Evolutionary conservation across 1,140 invertebrate genomes (phyloP).

Genomic region (Neodiprion virginianus): DNA sequence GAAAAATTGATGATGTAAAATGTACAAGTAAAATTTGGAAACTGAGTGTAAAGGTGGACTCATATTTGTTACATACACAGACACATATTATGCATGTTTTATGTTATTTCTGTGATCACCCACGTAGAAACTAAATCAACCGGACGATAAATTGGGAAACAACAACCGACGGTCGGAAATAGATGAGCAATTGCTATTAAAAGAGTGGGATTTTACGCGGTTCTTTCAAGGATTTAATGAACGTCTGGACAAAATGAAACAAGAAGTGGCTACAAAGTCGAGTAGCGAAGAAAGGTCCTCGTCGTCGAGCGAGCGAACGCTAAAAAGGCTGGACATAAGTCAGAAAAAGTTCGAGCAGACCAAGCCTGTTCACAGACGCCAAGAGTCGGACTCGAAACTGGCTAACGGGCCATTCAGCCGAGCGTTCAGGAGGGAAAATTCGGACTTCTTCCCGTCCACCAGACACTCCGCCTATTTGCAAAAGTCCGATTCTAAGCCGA

Average conservation of each 20-base stretch:
- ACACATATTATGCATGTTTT: conserved; percentile 24
- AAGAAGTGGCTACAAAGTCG: conserved; percentile 39
- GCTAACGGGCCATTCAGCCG: conserved; percentile 72
- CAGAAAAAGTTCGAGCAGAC: conserved; percentile 54
- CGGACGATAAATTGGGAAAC: conserved; percentile 46
- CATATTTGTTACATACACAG: neutral
- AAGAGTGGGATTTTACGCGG: conserved; percentile 84
- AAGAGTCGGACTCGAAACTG: conserved; percentile 73
- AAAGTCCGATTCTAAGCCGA: conserved; percentile 63
- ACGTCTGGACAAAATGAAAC: conserved; percentile 55
- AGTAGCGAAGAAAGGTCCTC: conserved; percentile 36
- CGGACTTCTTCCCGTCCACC: conserved; percentile 79
- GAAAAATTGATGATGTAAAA: no score
- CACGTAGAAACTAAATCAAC: conserved; percentile 54
- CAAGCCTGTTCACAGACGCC: conserved; percentile 60
- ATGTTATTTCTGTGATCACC: conserved; percentile 41
- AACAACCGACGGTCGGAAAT: conserved; percentile 63
- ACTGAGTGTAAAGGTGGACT: neutral
- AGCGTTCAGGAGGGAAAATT: conserved; percentile 82
- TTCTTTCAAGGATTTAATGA: conserved; percentile 75
- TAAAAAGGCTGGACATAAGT: conserved; percentile 43
- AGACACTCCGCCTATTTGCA: conserved; percentile 76
- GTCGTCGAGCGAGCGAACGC: conserved; percentile 45
- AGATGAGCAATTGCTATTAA: conserved; percentile 76
- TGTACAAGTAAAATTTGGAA: neutral